phyloP scores from a whole-genome alignment of 2,113 vertebrate genomes.

The Ceratotherium simum region DNA sequence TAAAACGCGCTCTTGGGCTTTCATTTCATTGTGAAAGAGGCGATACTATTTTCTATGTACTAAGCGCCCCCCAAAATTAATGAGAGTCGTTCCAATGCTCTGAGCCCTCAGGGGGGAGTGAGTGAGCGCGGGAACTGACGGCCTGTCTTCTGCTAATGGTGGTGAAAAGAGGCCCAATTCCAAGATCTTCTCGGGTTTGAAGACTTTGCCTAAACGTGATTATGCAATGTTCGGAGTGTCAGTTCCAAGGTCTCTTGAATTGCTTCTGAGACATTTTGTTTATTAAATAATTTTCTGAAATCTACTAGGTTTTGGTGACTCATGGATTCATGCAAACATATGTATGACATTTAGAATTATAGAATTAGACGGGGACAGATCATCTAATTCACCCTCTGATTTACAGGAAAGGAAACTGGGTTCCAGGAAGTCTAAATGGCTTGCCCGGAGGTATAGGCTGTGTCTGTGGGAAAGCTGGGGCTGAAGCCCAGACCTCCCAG shows the following conservation, averaged over 20 bases:
- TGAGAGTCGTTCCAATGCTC: not conserved
- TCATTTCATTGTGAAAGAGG: constrained; percentile 1
- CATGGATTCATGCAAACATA: constrained; percentile 40
- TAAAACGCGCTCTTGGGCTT: not conserved
- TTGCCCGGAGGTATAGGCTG: not conserved
- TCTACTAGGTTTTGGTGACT: constrained; percentile 48
- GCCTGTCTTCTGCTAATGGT: not conserved
- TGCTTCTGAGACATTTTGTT: constrained; percentile 62
- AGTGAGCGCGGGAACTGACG: not conserved
- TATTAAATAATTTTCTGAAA: constrained; percentile 67
- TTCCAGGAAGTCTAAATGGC: not conserved
- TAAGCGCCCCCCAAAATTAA: not conserved
- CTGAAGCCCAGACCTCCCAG: not conserved
- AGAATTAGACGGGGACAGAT: not conserved
- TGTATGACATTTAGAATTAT: not conserved
- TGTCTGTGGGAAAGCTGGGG: not conserved
- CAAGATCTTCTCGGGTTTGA: constrained; percentile 30
- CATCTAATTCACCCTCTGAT: not conserved
- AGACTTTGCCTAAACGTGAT: constrained; percentile 44
- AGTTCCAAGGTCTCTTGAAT: constrained; percentile 37
- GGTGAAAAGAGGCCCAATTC: not conserved
- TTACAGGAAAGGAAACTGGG: not conserved
- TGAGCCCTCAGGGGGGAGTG: not conserved
- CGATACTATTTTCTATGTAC: not conserved
- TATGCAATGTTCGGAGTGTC: constrained; percentile 48